phyloP scores from a whole-genome alignment of 2,888 invertebrate genomes.

The Operophtera brumata region DNA sequence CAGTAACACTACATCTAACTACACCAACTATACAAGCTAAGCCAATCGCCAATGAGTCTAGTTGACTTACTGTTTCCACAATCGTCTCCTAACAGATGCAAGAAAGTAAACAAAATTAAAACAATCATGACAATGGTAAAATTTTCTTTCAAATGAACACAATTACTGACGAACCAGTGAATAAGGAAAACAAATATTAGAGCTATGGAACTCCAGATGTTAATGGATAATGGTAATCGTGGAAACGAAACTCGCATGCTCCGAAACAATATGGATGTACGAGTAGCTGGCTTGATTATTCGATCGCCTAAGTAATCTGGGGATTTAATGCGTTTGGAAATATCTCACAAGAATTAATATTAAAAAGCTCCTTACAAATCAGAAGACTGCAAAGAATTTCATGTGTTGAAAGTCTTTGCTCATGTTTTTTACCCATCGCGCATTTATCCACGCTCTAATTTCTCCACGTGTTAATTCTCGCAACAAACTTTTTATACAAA shows the following conservation, averaged over 20 bases:
- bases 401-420: neutral
- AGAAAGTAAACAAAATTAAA: constrained; percentile 75
- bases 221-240: constrained; percentile 26
- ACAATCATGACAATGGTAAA: constrained; percentile 67
- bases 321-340: neutral
- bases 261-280: constrained; percentile 25
- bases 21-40: constrained; percentile 68
- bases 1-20: constrained; percentile 52
- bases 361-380: constrained; percentile 1
- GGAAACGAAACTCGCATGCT: constrained; percentile 32
- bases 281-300: constrained; percentile 29
- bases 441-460: too few relatives aligned
- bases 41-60: constrained; percentile 73
- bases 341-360: neutral
- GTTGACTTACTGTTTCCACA: constrained; percentile 80
- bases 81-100: constrained; percentile 81
- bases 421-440: too few relatives aligned
- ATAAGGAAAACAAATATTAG: constrained; percentile 36
- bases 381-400: neutral
- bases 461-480: too few relatives aligned
- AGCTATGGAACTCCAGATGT: constrained; percentile 16
- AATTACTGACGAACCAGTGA: constrained; percentile 53
- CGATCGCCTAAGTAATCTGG: constrained; percentile 9
- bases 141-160: constrained; percentile 48
- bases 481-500: too few relatives aligned